Evolutionary conservation across 2,113 vertebrate species (phyloP), one percentile per base, ranked within the genome.

Genomic region (Calypte anna): DNA sequence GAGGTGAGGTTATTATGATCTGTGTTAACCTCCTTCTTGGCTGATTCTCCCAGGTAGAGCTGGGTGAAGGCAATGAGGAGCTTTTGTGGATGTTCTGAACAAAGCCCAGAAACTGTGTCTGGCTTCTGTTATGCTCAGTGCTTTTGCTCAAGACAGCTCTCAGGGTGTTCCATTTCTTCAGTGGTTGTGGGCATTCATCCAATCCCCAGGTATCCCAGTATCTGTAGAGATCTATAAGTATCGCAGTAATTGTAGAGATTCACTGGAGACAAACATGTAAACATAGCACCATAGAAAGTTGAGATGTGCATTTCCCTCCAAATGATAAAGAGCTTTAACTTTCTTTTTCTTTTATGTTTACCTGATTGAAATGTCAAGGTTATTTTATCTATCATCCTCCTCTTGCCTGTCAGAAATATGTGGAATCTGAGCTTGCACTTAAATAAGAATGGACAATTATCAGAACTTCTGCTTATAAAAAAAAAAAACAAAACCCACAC

Each of bases 131-230:
- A 23, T 36, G 54, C 24, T 57, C 33, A 36, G 14, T 59, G 66
- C 6, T 77, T 8, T 25, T 46, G 58, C 23, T 76, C 9, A 53
- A 27, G 31, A 24, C 7, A 31, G 33, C 22, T 76, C 31, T 51
- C 3, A 1, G 46, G 23, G 53, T n/a, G 48, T 77, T 30, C 33
- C 6, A 0, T 61, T 33, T 51, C 20, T 67, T 64, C 20, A 27
- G 20, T 1, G 5, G 53, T 57, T 24, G 10, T 14, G 31, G 22
- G 11, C 0, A 0, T 70, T 67, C 7, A 17, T 62, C 9, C 22
- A 62, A 6, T 24, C 27, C 33, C 3, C 27, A n/a, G 21, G 17
- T 27, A 23, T 70, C 30, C 19, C 23, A 30, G 28, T 31, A 62
- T 19, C 25, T 43, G 16, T 9, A 62, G 58, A 38, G 36, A n/a